These are phyloP conservation scores for Piezodorus guildinii DNA, from an alignment of 1,140 invertebrate genomes.

Conservation along the genomic window DNA sequence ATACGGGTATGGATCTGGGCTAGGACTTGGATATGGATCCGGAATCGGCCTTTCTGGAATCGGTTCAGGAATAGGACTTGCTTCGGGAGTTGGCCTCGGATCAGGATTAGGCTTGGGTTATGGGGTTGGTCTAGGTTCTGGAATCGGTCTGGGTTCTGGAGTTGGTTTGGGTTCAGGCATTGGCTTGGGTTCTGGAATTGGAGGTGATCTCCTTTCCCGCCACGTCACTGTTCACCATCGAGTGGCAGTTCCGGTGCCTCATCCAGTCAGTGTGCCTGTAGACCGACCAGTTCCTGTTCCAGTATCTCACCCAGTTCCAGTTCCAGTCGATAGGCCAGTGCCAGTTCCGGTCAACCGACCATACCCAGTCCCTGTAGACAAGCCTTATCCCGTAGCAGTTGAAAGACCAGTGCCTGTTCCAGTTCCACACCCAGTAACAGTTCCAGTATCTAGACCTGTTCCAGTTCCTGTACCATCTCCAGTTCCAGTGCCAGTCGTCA, in stretches of 20 bases:
- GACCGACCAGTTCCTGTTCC: conserved; percentile 26
- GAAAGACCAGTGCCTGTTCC: conserved; percentile 26
- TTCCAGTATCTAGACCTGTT: conserved; percentile 20
- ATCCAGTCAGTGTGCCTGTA: conserved; percentile 26
- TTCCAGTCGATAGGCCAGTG: conserved; percentile 25
- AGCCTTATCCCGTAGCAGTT: conserved; percentile 19
- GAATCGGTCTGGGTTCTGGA: not conserved
- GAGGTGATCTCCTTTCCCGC: conserved; percentile 9
- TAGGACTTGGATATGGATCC: not conserved
- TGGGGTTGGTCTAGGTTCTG: not conserved
- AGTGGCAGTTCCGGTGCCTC: conserved; percentile 23
- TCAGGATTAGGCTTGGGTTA: not conserved
- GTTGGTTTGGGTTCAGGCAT: conserved; percentile 5
- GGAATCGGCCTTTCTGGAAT: not conserved
- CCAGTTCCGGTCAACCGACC: conserved; percentile 25
- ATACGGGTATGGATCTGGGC: not conserved
- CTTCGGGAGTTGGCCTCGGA: not conserved
- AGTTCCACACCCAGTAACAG: conserved; percentile 25
- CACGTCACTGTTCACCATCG: conserved; percentile 23
- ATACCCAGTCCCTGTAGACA: conserved; percentile 19
- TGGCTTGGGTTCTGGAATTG: not conserved
- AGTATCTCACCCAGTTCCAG: conserved; percentile 22
- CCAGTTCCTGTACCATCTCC: conserved; percentile 21
- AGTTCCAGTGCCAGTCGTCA: conserved; percentile 25
- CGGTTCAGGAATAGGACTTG: not conserved